Conservation (phyloP, 2,888 invertebrate genomes). For the Trissoscelio sp. region DNA sequence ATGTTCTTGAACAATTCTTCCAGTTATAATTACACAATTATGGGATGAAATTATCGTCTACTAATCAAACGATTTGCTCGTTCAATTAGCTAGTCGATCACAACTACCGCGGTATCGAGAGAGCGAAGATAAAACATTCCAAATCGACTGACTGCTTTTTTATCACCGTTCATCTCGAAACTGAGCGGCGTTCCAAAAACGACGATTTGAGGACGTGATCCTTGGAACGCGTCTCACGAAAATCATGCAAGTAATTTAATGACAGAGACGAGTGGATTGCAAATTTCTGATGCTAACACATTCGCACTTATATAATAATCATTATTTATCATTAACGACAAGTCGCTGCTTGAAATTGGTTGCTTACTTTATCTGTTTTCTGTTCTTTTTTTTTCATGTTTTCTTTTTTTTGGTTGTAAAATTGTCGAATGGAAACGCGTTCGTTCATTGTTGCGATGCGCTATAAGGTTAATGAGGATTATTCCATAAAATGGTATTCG, state of each 20-base stretch:
- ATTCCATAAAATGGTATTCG: constrained; percentile 67
- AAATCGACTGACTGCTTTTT: neutral
- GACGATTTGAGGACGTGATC: neutral
- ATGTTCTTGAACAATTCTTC: constrained; percentile 43
- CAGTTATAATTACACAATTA: constrained; percentile 58
- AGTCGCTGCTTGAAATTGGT: constrained; percentile 54
- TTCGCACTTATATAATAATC: constrained; percentile 55
- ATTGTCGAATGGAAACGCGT: constrained; percentile 57
- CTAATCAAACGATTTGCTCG: constrained; percentile 10
- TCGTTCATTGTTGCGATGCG: constrained; percentile 59
- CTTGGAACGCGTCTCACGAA: constrained; percentile 19
- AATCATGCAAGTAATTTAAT: constrained; percentile 42
- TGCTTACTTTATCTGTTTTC: constrained; percentile 17
- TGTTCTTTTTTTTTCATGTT: neutral
- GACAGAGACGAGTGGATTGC: constrained; percentile 58
- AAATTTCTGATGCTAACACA: constrained; percentile 54
- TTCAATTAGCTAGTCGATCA: constrained; percentile 7
- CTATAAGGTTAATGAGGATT: constrained; percentile 67
- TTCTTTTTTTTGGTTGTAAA: constrained; percentile 46
- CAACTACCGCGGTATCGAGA: constrained; percentile 18
- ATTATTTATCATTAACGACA: constrained; percentile 46
- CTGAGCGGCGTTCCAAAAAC: constrained; percentile 25
- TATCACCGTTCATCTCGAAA: constrained; percentile 2
- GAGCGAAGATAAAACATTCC: neutral
- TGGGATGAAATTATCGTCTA: constrained; percentile 42